phyloP scores from a whole-genome alignment of 2,797 vertebrate genomes.

The Linurgus olivaceus region DNA sequence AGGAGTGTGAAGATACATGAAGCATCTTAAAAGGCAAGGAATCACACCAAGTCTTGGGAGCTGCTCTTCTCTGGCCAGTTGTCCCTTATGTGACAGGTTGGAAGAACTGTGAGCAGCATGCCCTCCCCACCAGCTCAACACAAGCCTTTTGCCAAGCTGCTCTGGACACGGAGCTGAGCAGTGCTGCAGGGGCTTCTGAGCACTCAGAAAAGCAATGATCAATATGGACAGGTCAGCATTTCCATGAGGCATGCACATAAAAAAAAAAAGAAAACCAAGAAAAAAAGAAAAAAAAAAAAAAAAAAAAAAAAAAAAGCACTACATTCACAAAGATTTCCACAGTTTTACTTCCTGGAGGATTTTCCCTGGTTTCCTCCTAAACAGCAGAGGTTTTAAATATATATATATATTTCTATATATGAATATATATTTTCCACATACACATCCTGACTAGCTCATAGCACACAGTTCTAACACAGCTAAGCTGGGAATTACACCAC shows the following conservation, averaged over 20 bases:
- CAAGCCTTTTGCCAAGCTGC: neutral
- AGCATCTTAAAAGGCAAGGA: neutral
- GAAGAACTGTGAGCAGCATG: neutral
- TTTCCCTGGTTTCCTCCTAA: conserved; percentile 52
- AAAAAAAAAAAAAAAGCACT: neutral
- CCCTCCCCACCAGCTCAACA: neutral
- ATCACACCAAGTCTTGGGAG: neutral
- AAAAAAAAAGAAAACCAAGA: neutral
- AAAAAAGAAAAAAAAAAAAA: neutral
- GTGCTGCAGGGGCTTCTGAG: neutral
- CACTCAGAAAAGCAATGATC: conserved; percentile 19
- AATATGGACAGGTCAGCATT: neutral
- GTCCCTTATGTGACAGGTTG: neutral
- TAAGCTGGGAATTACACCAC: conserved; percentile 56
- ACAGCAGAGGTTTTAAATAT: conserved; percentile 15
- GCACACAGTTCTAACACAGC: conserved; percentile 68
- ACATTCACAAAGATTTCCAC: conserved; percentile 57
- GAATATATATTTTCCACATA: conserved; percentile 45
- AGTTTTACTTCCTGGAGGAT: conserved; percentile 63
- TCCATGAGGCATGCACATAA: conserved; percentile 28
- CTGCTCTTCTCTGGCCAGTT: neutral
- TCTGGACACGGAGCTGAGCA: neutral
- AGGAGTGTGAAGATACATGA: neutral
- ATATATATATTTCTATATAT: conserved; percentile 36
- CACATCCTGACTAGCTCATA: conserved; percentile 68